phyloP scores from a whole-genome alignment of 2,113 vertebrate genomes.

The Lophochroa leadbeateri region DNA sequence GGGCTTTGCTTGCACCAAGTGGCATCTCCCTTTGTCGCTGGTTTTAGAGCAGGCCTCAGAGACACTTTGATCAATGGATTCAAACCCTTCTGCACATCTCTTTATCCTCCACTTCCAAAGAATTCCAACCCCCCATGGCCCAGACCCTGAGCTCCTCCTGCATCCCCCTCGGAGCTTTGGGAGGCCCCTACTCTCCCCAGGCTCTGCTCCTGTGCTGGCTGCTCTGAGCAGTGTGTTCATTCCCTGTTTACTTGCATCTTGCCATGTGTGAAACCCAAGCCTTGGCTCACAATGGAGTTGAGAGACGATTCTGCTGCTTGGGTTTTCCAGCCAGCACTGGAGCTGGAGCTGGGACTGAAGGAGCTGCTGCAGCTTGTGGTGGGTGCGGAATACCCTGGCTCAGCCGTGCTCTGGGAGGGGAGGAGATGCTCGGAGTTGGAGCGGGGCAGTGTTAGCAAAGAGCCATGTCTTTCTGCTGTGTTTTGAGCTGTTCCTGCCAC shows the following conservation, averaged over 20 bases:
- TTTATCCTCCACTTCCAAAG: not conserved
- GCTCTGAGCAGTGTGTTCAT: accelerated
- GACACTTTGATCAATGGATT: not conserved
- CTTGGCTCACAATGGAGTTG: not conserved
- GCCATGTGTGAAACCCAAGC: not conserved
- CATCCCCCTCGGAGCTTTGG: not conserved
- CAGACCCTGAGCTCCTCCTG: not conserved
- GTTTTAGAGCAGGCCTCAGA: not conserved
- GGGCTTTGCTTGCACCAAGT: not conserved
- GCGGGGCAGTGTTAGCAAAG: not conserved
- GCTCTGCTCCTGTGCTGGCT: not conserved
- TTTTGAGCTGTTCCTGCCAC: not conserved
- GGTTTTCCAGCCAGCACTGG: not conserved
- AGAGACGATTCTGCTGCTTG: conserved; percentile 4
- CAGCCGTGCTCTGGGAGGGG: not conserved
- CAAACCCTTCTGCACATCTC: not conserved
- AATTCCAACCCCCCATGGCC: accelerated
- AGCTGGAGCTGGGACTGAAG: not conserved
- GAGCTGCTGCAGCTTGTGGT: not conserved
- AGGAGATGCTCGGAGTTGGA: not conserved
- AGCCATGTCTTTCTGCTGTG: accelerated
- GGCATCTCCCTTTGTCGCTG: not conserved
- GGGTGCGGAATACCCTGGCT: not conserved
- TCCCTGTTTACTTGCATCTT: not conserved
- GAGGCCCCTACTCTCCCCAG: not conserved